Conservation (phyloP, 2,113 vertebrate genomes). For the Osmerus mordax region DNA sequence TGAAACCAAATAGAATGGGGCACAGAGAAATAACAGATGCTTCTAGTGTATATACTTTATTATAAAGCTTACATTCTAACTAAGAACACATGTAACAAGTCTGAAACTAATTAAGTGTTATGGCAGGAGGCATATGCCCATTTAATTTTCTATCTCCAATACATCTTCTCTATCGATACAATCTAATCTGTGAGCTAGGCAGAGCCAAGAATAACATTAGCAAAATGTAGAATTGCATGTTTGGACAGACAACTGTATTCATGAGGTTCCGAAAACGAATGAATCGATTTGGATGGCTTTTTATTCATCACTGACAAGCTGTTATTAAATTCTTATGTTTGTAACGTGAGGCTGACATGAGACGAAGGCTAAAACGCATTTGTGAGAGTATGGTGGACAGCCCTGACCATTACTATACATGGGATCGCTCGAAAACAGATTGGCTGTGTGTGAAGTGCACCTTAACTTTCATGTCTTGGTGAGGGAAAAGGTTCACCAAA, state of each 20-base stretch:
- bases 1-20: conserved; percentile 19
- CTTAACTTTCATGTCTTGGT: conserved; percentile 48
- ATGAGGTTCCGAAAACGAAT: conserved; percentile 46
- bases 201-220: conserved; percentile 50
- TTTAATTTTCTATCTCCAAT: conserved; percentile 59
- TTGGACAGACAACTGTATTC: conserved; percentile 52
- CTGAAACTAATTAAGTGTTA: conserved; percentile 57
- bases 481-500: conserved; percentile 46
- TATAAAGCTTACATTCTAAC: conserved; percentile 51
- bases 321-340: conserved; percentile 63
- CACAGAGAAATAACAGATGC: conserved; percentile 45
- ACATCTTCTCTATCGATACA: conserved; percentile 62
- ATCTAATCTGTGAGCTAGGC: conserved; percentile 54
- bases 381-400: conserved; percentile 45
- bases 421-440: conserved; percentile 42
- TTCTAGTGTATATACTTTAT: conserved; percentile 9
- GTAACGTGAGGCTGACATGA: conserved; percentile 44
- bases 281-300: conserved; percentile 40
- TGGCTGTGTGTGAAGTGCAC: conserved; percentile 47
- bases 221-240: conserved; percentile 43
- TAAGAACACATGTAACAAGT: conserved; percentile 62
- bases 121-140: conserved; percentile 50
- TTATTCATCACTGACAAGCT: conserved; percentile 51
- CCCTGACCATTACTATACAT: conserved; percentile 36
- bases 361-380: conserved; percentile 49